Base-by-base conservation (phyloP, 2,888 invertebrate genomes). In the Koerneria pararmatus region DNA sequence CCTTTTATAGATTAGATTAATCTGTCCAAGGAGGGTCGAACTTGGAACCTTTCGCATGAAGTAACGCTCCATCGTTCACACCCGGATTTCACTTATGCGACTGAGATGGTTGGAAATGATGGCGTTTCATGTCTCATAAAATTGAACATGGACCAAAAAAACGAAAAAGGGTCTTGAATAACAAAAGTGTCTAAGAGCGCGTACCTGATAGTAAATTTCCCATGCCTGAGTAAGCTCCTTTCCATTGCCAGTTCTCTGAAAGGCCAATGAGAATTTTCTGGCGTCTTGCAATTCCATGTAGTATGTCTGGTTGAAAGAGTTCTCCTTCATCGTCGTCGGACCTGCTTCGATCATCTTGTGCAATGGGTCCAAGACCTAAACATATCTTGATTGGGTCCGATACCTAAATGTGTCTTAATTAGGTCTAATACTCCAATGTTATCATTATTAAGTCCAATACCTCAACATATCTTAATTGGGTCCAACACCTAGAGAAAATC, bases 301-400 rank as follows among this genome's bases (percentile, higher is more conserved):
- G 82, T 98, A 98, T 0, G 95, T 93, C 87, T 80, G 93, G 80
- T 90, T 91, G 85, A 99, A 99, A 5, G 95, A 93, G 0, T 91
- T 93, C 84, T 99, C 98, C 82, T 98, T 98, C 32, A 93, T 84
- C 0, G 98, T 98, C 83, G 93, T 91, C 0, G 95, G 93, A 0
- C 95, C 97, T 58, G 91, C 87, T 78, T 95, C 93, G 80, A 98
- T 86, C 91, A 95, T 91, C 1, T 90, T 89, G 83, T 98, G 98
- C 58, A 99, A 84, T 0, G 97, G 97, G 80, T 95, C 94, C 68
- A 99, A 85, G 0, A 93, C 92, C 60, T 60, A 8, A 29, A 41
- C 11, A 41, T n/a, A 41, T 41, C n/a, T 15, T 41, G 46, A 41
- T n/a, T 41, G n/a, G n/a, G 11, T n/a, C 11, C 11, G 46, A 15